phyloP scores from a whole-genome alignment of 2,888 invertebrate species.

The Drosophila siamana region DNA sequence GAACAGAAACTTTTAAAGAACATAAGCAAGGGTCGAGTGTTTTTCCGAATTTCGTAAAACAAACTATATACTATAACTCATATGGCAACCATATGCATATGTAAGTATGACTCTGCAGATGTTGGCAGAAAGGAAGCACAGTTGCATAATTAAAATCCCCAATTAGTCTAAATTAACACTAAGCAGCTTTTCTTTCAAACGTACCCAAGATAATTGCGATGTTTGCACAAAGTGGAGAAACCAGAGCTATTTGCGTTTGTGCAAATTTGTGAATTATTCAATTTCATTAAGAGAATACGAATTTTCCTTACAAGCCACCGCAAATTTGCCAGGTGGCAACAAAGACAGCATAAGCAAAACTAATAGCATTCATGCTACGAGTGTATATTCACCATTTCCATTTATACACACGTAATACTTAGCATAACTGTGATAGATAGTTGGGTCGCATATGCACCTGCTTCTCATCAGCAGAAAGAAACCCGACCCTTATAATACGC shows the following conservation, averaged over 20 bases:
- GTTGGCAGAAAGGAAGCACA: neutral
- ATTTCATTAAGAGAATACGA: constrained; percentile 8
- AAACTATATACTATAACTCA: neutral
- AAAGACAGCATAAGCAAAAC: neutral
- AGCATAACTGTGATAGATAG: constrained; percentile 24
- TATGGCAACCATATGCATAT: neutral
- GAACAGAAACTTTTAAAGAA: no score
- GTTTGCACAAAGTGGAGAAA: neutral
- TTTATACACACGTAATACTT: neutral
- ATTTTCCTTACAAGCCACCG: neutral
- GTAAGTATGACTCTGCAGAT: neutral
- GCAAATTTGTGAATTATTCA: constrained; percentile 2
- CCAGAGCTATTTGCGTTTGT: neutral
- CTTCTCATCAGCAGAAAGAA: constrained; percentile 6
- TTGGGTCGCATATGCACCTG: constrained; percentile 2
- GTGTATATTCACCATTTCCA: neutral
- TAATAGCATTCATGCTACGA: neutral
- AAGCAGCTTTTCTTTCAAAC: constrained; percentile 3
- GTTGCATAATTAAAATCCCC: neutral
- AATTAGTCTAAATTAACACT: neutral
- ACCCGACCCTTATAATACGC: constrained; percentile 1
- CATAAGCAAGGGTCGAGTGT: no score
- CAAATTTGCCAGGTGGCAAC: constrained; percentile 2
- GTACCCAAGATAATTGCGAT: neutral
- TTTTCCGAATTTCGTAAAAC: no score